Conservation (phyloP, 2,888 invertebrate species). For the Drosophila parthenogenetica region DNA sequence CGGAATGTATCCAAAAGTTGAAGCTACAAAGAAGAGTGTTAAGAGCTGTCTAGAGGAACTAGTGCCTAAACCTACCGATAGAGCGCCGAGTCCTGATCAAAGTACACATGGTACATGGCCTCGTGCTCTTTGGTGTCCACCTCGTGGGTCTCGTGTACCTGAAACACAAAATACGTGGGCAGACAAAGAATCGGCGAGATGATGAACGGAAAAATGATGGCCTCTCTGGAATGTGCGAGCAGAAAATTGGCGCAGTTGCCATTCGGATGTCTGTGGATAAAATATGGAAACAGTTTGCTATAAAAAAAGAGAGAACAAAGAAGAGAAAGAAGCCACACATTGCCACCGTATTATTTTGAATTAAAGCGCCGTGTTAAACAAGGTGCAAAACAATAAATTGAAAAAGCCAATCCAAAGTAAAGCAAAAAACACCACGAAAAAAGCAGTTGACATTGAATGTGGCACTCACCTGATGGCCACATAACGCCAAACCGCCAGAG, state of each 20-base stretch:
- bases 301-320: slow-evolving; percentile 42
- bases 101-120: slow-evolving; percentile 82
- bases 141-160: slow-evolving; percentile 85
- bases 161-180: slow-evolving; percentile 92
- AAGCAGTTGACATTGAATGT: neutral
- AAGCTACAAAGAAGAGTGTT: slow-evolving; percentile 78
- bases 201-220: slow-evolving; percentile 91
- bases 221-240: slow-evolving; percentile 90
- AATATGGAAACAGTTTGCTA: slow-evolving; percentile 75
- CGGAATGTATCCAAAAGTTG: slow-evolving; percentile 92
- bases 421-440: too few species aligned
- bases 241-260: slow-evolving; percentile 91
- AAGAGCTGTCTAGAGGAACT: too few species aligned
- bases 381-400: slow-evolving; percentile 3
- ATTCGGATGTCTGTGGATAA: slow-evolving; percentile 90
- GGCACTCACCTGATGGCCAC: slow-evolving; percentile 91
- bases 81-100: slow-evolving; percentile 81
- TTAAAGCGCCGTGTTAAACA: slow-evolving; percentile 29
- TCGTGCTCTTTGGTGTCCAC: slow-evolving; percentile 70
- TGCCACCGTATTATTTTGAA: slow-evolving; percentile 55
- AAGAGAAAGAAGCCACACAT: slow-evolving; percentile 60
- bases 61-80: slow-evolving; percentile 77
- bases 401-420: too few species aligned
- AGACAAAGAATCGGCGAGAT: slow-evolving; percentile 92
- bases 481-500: slow-evolving; percentile 96